Evolutionary conservation across 2,113 vertebrate species (phyloP).

Genomic region (Callocephalon fimbriatum): DNA sequence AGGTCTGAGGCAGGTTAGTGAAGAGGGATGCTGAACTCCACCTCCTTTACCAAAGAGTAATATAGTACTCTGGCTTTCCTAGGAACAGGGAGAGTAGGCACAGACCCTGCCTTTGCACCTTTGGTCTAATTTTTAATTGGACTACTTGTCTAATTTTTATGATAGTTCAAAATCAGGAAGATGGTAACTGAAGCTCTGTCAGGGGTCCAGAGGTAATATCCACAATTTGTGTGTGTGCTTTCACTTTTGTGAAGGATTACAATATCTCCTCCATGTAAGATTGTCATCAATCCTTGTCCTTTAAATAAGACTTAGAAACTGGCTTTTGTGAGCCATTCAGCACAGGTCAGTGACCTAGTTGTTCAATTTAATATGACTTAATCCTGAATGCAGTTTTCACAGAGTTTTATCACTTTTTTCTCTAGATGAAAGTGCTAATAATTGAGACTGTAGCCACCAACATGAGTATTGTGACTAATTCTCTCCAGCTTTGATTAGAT

Average conservation of each 20-base stretch:
- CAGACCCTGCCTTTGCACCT: background rate
- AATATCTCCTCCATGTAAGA: background rate
- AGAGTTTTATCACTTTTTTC: background rate
- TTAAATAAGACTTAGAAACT: background rate
- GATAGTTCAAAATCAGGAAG: background rate
- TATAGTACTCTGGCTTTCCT: background rate
- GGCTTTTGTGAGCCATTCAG: background rate
- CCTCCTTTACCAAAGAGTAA: background rate
- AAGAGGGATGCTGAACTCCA: background rate
- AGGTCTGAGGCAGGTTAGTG: background rate
- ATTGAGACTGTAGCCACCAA: background rate
- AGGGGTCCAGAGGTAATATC: background rate
- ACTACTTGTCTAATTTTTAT: background rate
- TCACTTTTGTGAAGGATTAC: background rate
- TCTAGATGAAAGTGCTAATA: background rate
- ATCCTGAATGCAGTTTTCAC: background rate
- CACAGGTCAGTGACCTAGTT: background rate
- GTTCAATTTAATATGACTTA: background rate
- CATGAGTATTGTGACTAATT: background rate
- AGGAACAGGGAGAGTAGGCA: background rate
- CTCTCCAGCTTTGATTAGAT: constrained; percentile 33
- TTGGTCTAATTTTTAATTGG: background rate
- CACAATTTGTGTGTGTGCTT: background rate
- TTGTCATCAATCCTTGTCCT: background rate
- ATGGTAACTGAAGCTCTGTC: background rate